Conservation (phyloP, 2,797 vertebrate genomes). For the Thalassophryne amazonica region DNA sequence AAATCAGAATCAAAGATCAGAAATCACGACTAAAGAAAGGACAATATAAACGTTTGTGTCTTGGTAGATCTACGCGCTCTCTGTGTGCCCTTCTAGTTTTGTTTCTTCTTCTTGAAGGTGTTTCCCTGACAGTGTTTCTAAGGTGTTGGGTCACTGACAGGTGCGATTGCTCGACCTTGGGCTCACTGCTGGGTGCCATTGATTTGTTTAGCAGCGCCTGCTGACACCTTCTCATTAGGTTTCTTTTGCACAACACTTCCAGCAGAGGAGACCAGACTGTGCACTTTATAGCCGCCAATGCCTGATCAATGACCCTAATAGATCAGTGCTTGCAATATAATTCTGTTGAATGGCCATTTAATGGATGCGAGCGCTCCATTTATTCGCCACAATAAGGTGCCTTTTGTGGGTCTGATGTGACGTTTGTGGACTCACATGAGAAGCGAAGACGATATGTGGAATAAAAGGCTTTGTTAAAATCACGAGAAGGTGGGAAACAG, state of each 20-base stretch:
- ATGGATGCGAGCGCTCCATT: conserved; percentile 65
- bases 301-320: conserved; percentile 77
- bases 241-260: conserved; percentile 77
- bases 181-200: conserved; percentile 74
- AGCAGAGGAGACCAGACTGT: conserved; percentile 67
- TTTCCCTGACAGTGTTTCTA: too few relatives aligned
- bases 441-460: conserved; percentile 35
- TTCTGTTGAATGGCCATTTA: conserved; percentile 70
- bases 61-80: too few relatives aligned
- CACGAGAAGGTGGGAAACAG: neutral
- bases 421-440: conserved; percentile 26
- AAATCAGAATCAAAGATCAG: too few relatives aligned
- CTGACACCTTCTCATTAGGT: conserved; percentile 83
- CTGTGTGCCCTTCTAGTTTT: too few relatives aligned
- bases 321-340: conserved; percentile 68
- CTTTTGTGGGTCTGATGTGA: conserved; percentile 49
- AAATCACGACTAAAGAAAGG: too few relatives aligned
- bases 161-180: conserved; percentile 64
- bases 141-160: too few relatives aligned
- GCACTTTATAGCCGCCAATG: conserved; percentile 55
- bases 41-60: too few relatives aligned
- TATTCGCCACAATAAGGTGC: conserved; percentile 60
- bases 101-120: too few relatives aligned
- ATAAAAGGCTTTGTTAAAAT: conserved; percentile 23
- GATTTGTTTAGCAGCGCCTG: conserved; percentile 82